A percentile compares a stretch with the other conserved stretches of the same genome.
Evolutionary conservation across 2,888 invertebrate species (phyloP).

Genomic region (Drosophila neonasuta): DNA sequence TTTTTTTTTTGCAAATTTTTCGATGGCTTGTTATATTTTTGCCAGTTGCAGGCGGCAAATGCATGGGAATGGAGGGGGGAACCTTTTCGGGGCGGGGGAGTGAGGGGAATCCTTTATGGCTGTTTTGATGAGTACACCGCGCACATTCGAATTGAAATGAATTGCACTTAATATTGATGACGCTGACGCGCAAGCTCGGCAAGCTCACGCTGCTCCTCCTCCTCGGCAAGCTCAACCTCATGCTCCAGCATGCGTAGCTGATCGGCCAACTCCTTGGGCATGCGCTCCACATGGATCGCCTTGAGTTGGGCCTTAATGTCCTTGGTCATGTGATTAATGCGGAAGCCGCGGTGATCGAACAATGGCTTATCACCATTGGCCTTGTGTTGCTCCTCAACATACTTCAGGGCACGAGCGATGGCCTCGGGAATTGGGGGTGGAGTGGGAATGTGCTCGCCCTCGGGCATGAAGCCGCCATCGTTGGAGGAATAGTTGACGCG

Average conservation of each 20-base stretch:
- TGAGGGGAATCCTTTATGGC: conserved; percentile 44
- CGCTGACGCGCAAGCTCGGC: conserved; percentile 27
- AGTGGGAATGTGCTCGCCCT: conserved; percentile 87
- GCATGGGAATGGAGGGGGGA: conserved; percentile 61
- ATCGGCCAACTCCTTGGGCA: conserved; percentile 71
- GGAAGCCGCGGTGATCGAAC: conserved; percentile 79
- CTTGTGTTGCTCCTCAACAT: conserved; percentile 83
- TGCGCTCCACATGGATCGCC: conserved; percentile 60
- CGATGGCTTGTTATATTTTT: conserved; percentile 71
- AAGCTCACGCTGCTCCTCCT: conserved; percentile 57
- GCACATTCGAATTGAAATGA: not conserved
- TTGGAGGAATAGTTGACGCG: conserved; percentile 84
- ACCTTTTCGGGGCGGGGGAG: conserved; percentile 12
- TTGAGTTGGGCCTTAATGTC: conserved; percentile 74
- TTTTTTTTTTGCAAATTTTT: conserved; percentile 48
- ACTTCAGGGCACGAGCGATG: conserved; percentile 88
- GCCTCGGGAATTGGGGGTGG: conserved; percentile 88
- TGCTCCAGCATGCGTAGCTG: conserved; percentile 70
- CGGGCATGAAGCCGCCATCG: conserved; percentile 83
- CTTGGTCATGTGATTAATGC: conserved; percentile 78
- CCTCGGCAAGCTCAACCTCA: conserved; percentile 73
- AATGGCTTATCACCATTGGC: conserved; percentile 74
- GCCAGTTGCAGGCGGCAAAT: conserved; percentile 56
- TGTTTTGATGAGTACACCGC: conserved; percentile 41
- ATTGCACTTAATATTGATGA: not conserved